Evolutionary conservation across 2,113 vertebrate species (phyloP), one percentile per base, ranked within the genome.

Genomic region (Crotalus horridus): DNA sequence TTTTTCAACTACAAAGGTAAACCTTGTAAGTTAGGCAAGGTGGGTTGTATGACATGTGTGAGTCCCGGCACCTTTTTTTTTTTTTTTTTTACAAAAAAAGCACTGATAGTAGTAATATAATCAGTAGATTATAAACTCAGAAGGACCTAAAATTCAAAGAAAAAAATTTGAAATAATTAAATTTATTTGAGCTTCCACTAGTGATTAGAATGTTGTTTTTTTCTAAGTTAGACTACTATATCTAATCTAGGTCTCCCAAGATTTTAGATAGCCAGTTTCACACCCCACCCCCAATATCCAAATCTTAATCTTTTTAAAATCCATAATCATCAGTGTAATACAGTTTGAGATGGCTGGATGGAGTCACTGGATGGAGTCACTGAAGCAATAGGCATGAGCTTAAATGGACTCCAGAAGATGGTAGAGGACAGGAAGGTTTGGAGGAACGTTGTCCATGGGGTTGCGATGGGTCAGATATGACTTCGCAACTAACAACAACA

Each of bases 61-160:
- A 48, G 48, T 48, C 8, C 48, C 48, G 6, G 48, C 48, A 48
- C 48, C 48, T 48, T 48, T 46, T 48, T 48, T 8, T 48, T 48
- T 48, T 6, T 48, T 48, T 48, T 48, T 48, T 48, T 48, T 8
- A 48, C 48, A 48, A 48, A 48, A 48, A 48, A 48, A 48, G 48
- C 48, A 8, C 48, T 48, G 48, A 48, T 48, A 48, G 48, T 48
- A 48, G 48, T 48, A 8, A 48, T 0, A 7, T 87, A 91, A 5
- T 93, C 93, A 94, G 81, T 39, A 21, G 7, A 26, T 90, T 24
- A n/a, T 43, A 94, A 43, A 94, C 12, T 29, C 93, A 39, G 39
- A 53, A 39, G 1, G 87, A 69, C 0, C 13, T 21, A 33, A 90
- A 89, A 69, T 51, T 1, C 54, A 94, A 53, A 26, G 12, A 91